A percentile compares a stretch with the other conserved stretches of the same genome.
Evolutionary conservation across 1,140 invertebrate species (phyloP).

Genomic region (Acyrthosiphon pisum): DNA sequence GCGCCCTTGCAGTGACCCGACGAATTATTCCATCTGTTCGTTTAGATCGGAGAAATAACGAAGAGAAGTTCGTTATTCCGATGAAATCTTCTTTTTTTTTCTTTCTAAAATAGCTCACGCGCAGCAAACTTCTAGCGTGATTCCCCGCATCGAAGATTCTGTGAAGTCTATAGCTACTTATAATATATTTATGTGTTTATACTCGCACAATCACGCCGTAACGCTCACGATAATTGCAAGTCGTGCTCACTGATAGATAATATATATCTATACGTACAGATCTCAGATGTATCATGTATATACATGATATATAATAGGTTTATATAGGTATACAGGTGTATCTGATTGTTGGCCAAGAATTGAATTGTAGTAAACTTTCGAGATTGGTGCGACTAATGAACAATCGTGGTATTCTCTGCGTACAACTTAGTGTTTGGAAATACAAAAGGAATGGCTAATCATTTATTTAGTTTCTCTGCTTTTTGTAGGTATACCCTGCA

Average conservation of each 20-base stretch:
- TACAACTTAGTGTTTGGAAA: not conserved
- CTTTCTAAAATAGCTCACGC: not conserved
- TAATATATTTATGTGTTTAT: not conserved
- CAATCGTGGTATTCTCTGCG: not conserved
- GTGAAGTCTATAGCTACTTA: not conserved
- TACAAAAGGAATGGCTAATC: not conserved
- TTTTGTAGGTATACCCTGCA: not conserved
- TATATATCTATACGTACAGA: too few relatives aligned
- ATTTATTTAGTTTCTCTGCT: not conserved
- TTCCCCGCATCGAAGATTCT: not conserved
- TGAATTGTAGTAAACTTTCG: not conserved
- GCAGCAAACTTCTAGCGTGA: not conserved
- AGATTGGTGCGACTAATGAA: conserved; percentile 19
- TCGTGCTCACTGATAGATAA: not conserved
- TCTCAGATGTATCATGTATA: too few relatives aligned
- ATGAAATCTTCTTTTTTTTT: not conserved
- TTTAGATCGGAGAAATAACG: not conserved
- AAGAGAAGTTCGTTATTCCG: not conserved
- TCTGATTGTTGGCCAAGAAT: not conserved
- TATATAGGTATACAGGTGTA: not conserved
- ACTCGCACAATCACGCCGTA: not conserved
- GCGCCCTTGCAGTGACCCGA: not conserved
- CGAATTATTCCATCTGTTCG: not conserved
- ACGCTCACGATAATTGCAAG: not conserved
- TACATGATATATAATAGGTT: not conserved